These are phyloP conservation scores for Mesembrinibis cayennensis DNA, from an alignment of 2,113 vertebrate species.

Conservation along the genomic window DNA sequence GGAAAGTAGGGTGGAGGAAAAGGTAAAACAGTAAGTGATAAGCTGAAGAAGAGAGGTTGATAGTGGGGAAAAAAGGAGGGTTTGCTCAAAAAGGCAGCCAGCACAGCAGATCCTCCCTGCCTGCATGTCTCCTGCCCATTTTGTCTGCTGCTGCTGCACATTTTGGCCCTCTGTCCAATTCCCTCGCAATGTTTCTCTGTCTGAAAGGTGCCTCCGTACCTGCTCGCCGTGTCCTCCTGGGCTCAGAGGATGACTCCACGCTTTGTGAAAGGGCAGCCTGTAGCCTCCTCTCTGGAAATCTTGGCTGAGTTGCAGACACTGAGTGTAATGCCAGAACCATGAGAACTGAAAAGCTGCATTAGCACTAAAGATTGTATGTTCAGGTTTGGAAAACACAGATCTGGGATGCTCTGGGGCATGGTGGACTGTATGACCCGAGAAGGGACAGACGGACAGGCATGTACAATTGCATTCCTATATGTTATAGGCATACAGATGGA, in stretches of 20 bases:
- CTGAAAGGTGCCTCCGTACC: background rate
- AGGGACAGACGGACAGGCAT: background rate
- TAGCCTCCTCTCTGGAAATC: background rate
- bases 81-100: background rate
- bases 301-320: background rate
- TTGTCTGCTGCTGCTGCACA: background rate
- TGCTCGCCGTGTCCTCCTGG: fast-evolving
- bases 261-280: background rate
- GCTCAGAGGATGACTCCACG: background rate
- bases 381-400: background rate
- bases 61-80: background rate
- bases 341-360: background rate
- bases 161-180: background rate
- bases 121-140: background rate
- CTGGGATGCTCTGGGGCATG: background rate
- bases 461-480: background rate
- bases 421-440: background rate
- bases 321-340: background rate
- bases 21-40: background rate
- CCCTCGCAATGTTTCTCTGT: background rate
- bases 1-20: background rate
- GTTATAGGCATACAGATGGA: background rate
- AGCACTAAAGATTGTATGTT: background rate
- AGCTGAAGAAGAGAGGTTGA: background rate
- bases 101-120: background rate